Evolutionary conservation across 1,140 invertebrate species (phyloP).

Genomic region (Lamellibrachia luymesi): DNA sequence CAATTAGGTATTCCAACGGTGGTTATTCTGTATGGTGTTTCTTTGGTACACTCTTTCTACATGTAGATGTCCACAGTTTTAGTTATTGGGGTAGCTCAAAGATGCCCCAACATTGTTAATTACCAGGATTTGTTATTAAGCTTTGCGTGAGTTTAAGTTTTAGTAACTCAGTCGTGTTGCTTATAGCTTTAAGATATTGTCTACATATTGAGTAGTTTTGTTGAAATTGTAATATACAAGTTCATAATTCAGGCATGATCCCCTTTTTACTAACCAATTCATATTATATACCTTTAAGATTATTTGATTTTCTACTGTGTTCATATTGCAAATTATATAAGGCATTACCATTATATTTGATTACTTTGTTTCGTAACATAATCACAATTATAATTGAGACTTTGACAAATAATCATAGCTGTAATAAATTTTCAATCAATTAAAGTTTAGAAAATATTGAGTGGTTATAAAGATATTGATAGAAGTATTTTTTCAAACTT

Average conservation of each 20-base stretch:
- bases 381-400: neutral
- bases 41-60: neutral
- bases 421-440: too few relatives aligned
- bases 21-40: neutral
- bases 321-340: neutral
- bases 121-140: neutral
- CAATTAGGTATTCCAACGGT: neutral
- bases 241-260: neutral
- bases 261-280: neutral
- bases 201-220: neutral
- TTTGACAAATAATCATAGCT: neutral
- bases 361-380: neutral
- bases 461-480: too few relatives aligned
- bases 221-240: neutral
- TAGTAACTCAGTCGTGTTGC: neutral
- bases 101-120: neutral
- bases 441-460: too few relatives aligned
- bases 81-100: neutral
- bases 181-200: neutral
- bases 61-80: neutral
- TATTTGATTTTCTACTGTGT: too few relatives aligned
- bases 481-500: too few relatives aligned
- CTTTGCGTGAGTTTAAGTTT: neutral
- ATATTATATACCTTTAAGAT: neutral
- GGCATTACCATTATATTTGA: neutral